A percentile compares a stretch with the other conserved stretches of the same genome.
Evolutionary conservation across 2,113 vertebrate genomes (phyloP).

Genomic region (Planiliza haematocheilus): DNA sequence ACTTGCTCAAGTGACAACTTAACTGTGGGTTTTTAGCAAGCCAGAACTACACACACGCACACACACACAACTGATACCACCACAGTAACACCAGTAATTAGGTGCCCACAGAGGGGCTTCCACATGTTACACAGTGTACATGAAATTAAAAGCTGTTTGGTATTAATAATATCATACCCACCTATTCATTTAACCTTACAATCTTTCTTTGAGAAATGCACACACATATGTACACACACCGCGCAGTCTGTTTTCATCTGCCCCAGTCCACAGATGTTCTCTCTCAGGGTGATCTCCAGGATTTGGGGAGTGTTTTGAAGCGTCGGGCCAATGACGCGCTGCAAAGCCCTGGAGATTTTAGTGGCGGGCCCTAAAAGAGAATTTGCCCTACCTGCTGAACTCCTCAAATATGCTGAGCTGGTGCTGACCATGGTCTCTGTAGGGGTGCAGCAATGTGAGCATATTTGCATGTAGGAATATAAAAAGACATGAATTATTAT

Average conservation of each 20-base stretch:
- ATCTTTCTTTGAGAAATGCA: background rate
- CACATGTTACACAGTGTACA: conserved; percentile 24
- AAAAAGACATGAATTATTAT: conserved; percentile 3
- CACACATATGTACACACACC: conserved; percentile 33
- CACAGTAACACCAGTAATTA: conserved; percentile 31
- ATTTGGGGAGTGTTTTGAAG: conserved; percentile 75
- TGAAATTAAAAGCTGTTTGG: conserved; percentile 33
- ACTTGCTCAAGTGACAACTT: no score
- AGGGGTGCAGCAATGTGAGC: background rate
- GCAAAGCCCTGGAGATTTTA: conserved; percentile 73
- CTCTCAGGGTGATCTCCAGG: conserved; percentile 74
- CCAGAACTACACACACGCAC: background rate
- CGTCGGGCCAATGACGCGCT: conserved; percentile 59
- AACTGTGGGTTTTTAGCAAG: no score
- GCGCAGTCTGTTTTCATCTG: conserved; percentile 56
- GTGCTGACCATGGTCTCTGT: conserved; percentile 38
- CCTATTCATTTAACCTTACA: conserved; percentile 31
- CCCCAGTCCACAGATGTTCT: conserved; percentile 72
- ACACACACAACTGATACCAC: background rate
- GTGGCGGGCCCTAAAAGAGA: conserved; percentile 57
- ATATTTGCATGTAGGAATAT: background rate
- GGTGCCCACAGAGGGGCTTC: conserved; percentile 3
- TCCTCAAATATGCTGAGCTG: conserved; percentile 42
- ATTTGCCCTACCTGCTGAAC: conserved; percentile 66
- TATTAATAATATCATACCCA: conserved; percentile 33